Percentiles rank a stretch among this genome's conserved stretches.
Conservation (phyloP, 2,797 vertebrate genomes). For the Sebastes nivosus region DNA sequence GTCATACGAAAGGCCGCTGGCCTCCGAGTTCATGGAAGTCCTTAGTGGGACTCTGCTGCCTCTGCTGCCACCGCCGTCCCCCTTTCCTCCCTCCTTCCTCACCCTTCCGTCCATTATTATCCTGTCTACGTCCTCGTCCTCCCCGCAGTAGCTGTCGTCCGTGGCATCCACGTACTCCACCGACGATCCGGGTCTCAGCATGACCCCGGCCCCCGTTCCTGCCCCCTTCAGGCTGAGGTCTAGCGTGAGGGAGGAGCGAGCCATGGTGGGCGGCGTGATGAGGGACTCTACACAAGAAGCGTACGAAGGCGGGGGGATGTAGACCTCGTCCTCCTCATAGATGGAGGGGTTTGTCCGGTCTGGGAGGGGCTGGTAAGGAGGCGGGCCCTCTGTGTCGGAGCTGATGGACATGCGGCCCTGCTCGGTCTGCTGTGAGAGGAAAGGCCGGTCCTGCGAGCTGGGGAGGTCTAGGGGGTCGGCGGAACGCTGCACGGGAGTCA, state of each 20-base stretch:
- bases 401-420: conserved; percentile 95
- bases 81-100: conserved; percentile 52
- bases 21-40: conserved; percentile 91
- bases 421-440: conserved; percentile 88
- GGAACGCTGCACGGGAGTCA: conserved; percentile 92
- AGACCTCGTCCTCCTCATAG: conserved; percentile 88
- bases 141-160: conserved; percentile 73
- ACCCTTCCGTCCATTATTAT: conserved; percentile 61
- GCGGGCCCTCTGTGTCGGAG: conserved; percentile 92
- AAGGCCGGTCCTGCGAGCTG: conserved; percentile 76
- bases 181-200: conserved; percentile 65
- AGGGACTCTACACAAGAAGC: conserved; percentile 81
- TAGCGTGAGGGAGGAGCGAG: conserved; percentile 55
- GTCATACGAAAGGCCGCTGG: conserved; percentile 96
- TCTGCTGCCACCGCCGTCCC: conserved; percentile 12
- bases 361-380: conserved; percentile 84
- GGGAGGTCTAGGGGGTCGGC: conserved; percentile 79
- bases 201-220: conserved; percentile 47
- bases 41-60: conserved; percentile 65
- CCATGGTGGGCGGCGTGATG: conserved; percentile 66
- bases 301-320: conserved; percentile 78
- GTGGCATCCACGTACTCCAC: conserved; percentile 75
- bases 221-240: conserved; percentile 71
- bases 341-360: conserved; percentile 91
- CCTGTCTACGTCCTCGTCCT: conserved; percentile 76